Conservation (phyloP, 2,888 invertebrate genomes). For the Tipula vernalis region DNA sequence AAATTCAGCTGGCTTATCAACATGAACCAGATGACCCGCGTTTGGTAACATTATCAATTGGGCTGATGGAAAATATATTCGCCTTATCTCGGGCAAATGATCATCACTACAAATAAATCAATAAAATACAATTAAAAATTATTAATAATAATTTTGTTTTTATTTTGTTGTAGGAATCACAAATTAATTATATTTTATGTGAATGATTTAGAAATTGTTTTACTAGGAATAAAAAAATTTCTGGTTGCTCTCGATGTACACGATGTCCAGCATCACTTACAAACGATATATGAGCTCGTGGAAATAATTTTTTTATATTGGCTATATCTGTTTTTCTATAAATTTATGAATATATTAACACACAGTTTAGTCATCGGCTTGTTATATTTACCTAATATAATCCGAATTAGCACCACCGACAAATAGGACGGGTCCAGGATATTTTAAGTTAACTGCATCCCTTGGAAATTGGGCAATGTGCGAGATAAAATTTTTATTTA, state of each 20-base stretch:
- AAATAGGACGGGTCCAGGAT: constrained; percentile 64
- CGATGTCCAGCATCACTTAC: constrained; percentile 72
- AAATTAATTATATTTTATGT: background rate
- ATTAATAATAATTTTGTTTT: constrained; percentile 13
- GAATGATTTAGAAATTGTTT: constrained; percentile 32
- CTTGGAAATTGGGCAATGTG: constrained; percentile 54
- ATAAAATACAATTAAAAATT: constrained; percentile 6
- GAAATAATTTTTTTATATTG: constrained; percentile 49
- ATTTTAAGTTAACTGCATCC: constrained; percentile 33
- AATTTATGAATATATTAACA: constrained; percentile 11
- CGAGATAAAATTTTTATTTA: constrained; percentile 51
- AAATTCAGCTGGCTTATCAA: constrained; percentile 53
- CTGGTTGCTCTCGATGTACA: constrained; percentile 85
- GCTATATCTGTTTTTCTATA: constrained; percentile 40
- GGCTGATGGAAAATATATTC: constrained; percentile 56
- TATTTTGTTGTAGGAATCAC: background rate
- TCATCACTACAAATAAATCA: constrained; percentile 26
- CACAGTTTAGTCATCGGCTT: background rate
- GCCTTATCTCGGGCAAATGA: constrained; percentile 50
- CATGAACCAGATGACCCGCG: constrained; percentile 85
- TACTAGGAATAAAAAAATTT: constrained; percentile 33
- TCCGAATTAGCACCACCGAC: constrained; percentile 73
- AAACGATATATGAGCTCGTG: constrained; percentile 38
- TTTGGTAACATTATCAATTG: constrained; percentile 49
- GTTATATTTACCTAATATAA: constrained; percentile 53